A percentile compares a stretch with the other conserved stretches of the same genome.
These are phyloP conservation scores for Podocnemis expansa DNA, from an alignment of 2,113 vertebrate species.

Conservation along the genomic window DNA sequence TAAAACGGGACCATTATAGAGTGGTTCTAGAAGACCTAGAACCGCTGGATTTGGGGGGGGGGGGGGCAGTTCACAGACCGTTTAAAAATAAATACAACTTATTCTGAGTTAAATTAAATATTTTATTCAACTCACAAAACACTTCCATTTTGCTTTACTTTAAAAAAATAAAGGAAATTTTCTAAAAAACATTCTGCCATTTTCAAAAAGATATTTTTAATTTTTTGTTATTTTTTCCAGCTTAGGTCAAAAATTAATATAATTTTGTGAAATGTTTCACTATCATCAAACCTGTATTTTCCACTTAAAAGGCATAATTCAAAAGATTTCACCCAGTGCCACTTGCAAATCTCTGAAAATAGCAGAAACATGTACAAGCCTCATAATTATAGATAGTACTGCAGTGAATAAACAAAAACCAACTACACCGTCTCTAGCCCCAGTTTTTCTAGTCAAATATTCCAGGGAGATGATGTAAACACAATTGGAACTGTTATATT, in stretches of 20 bases:
- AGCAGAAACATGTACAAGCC: neutral
- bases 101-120: neutral
- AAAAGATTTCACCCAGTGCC: neutral
- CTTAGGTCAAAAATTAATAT: neutral
- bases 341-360: neutral
- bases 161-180: neutral
- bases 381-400: neutral
- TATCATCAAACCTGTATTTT: neutral
- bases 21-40: neutral
- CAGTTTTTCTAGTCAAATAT: neutral
- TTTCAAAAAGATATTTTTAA: neutral
- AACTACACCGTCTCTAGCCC: neutral
- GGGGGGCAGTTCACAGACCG: too few species aligned
- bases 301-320: neutral
- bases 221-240: neutral
- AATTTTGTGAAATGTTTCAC: neutral
- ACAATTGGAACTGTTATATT: neutral
- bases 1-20: neutral
- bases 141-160: neutral
- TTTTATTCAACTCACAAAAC: neutral
- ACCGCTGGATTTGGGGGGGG: too few species aligned
- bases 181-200: neutral
- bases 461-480: neutral
- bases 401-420: too few species aligned
- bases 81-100: too few species aligned